Evolutionary conservation across 2,888 invertebrate species (phyloP).

Genomic region (Lycophotia porphyrea): DNA sequence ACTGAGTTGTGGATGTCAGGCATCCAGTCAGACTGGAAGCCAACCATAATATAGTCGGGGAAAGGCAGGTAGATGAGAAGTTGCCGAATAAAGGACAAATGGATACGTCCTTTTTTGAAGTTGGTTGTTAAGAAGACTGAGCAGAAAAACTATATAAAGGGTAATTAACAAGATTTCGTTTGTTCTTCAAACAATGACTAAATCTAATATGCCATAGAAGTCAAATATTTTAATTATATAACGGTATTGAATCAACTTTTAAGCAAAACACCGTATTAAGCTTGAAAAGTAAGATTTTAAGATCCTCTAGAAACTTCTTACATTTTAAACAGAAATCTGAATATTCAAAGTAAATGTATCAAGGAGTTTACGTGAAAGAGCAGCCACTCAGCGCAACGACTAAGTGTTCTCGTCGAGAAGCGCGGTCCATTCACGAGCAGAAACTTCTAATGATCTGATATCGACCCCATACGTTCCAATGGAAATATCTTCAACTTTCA

Average conservation of each 20-base stretch:
- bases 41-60: too few species aligned
- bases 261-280: background rate
- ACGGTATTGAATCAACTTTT: background rate
- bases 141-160: background rate
- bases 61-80: background rate
- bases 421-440: conserved; percentile 43
- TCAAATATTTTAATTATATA: background rate
- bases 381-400: conserved; percentile 10
- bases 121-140: background rate
- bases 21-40: background rate
- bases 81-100: background rate
- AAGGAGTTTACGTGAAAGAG: conserved; percentile 27
- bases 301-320: background rate
- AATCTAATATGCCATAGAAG: background rate
- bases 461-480: conserved; percentile 26
- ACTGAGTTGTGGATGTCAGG: background rate
- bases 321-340: conserved; percentile 10
- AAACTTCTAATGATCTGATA: conserved; percentile 58
- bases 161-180: background rate
- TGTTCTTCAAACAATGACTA: background rate
- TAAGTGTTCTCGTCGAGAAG: conserved; percentile 41
- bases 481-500: conserved; percentile 33
- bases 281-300: background rate
- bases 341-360: conserved; percentile 28
- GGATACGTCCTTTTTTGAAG: background rate